These are phyloP conservation scores for Neomonachus schauinslandi DNA, from an alignment of 2,113 vertebrate genomes.

Conservation along the genomic window DNA sequence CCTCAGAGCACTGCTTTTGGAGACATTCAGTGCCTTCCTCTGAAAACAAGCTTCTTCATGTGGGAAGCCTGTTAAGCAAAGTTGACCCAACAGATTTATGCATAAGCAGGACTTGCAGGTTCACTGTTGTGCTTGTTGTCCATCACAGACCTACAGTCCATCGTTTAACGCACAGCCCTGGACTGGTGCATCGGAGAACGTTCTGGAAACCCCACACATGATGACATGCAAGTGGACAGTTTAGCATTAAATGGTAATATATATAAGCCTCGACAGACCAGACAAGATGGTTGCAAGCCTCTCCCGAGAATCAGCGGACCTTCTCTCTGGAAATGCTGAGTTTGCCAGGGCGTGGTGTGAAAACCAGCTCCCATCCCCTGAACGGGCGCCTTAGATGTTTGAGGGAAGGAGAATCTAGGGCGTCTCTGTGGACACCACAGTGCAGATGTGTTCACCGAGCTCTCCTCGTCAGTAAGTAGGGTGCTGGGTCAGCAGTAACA, in stretches of 20 bases:
- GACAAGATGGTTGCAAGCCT: slow-evolving; percentile 58
- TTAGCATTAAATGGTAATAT: slow-evolving; percentile 68
- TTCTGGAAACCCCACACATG: slow-evolving; percentile 12
- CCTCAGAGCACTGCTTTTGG: not conserved
- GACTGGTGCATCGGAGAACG: no score
- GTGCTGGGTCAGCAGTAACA: slow-evolving; percentile 49
- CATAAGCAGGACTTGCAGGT: not conserved
- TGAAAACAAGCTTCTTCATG: not conserved
- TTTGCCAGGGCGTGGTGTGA: slow-evolving; percentile 1
- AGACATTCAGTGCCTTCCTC: not conserved
- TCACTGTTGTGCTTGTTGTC: not conserved
- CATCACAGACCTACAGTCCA: not conserved
- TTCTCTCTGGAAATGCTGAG: slow-evolving; percentile 68
- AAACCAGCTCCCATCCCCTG: slow-evolving; percentile 61
- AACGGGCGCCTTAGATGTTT: slow-evolving; percentile 63
- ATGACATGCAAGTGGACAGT: slow-evolving; percentile 66
- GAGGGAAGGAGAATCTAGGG: slow-evolving; percentile 18
- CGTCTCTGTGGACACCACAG: not conserved
- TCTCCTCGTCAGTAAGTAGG: slow-evolving; percentile 7
- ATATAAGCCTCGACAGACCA: slow-evolving; percentile 65
- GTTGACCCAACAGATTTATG: no score
- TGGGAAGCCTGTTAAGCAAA: not conserved
- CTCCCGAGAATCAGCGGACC: slow-evolving; percentile 62
- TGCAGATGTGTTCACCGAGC: not conserved
- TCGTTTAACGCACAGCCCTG: not conserved